Evolutionary conservation across 2,888 invertebrate species (phyloP), one percentile per base, ranked within the genome.

Genomic region (Lycophotia porphyrea): DNA sequence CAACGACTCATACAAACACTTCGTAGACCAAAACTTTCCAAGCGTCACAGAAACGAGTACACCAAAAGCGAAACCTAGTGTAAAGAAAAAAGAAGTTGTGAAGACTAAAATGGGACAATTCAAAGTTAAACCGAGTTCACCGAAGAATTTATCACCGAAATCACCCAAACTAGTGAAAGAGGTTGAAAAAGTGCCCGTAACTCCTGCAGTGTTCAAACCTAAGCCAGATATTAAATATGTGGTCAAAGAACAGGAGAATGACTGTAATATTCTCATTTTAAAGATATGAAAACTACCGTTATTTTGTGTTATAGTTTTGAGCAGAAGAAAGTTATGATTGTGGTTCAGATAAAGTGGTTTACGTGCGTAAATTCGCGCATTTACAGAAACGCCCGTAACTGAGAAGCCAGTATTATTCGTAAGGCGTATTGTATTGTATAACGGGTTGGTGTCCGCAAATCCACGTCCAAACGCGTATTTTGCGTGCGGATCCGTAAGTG

Each of bases 241-340:
- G 89, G 93, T 96, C 0, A 92, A 90, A 58, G 95, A 96, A 84
- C 92, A 91, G 55, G 93, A 95, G 24, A 93, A 94, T 71, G 96
- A 94, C 66, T 95, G 94, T 86, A 96, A 96, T 87, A 96, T 96
- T 82, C 83, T 96, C 8, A 91, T 96, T 68, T 90, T 96, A 58
- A 96, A 95, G 78, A 90, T 95, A 73, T 90, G 55, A 84, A 18
- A 73, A 47, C 21, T 0, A 18, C 2, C 27, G 4, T 58, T 27
- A 13, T 42, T 21, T 42, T n/a, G 31, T 78, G 55, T 31, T 71
- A 18, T 0, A 3, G 21, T 11, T 27, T 3, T 39, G 7, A 15
- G 9, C 8, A 21, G 5, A 18, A 11, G 13, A 9, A 34, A 49
- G 27, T 71, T 72, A 42, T 72, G 49, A 78, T n/a, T 2, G 5